Evolutionary conservation across 2,888 invertebrate species (phyloP).

Genomic region (Hydraecia micacea): DNA sequence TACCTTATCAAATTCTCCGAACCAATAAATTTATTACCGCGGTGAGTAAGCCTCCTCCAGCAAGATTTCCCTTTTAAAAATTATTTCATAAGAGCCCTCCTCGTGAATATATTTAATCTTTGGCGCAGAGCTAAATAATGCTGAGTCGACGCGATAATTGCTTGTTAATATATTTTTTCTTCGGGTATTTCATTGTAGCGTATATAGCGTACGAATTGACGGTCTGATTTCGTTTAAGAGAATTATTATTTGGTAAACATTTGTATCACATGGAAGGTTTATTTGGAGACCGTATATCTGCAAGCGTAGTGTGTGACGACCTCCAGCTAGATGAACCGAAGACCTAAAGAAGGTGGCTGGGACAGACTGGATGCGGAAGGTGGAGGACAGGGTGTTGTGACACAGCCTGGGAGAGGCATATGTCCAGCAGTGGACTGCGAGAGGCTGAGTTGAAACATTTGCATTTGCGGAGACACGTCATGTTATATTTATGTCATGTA

Average conservation of each 20-base stretch:
- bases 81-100: conserved; percentile 35
- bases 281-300: not conserved
- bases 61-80: conserved; percentile 32
- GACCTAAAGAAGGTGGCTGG: not conserved
- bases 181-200: not conserved
- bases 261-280: not conserved
- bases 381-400: not conserved
- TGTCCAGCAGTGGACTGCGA: too few relatives aligned
- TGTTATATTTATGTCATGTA: too few relatives aligned
- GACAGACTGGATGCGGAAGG: not conserved
- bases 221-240: not conserved
- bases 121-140: conserved; percentile 38
- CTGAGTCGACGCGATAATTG: conserved; percentile 53
- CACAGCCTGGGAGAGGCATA: too few relatives aligned
- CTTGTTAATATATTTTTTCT: conserved; percentile 32
- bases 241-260: not conserved
- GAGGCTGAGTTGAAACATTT: too few relatives aligned
- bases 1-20: conserved; percentile 39
- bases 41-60: not conserved
- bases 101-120: conserved; percentile 48
- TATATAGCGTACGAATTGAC: not conserved
- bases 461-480: too few relatives aligned
- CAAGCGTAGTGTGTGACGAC: not conserved
- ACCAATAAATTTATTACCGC: conserved; percentile 48
- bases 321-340: not conserved